Base-by-base conservation (phyloP, 2,113 vertebrate genomes). In the Mesocricetus auratus region DNA sequence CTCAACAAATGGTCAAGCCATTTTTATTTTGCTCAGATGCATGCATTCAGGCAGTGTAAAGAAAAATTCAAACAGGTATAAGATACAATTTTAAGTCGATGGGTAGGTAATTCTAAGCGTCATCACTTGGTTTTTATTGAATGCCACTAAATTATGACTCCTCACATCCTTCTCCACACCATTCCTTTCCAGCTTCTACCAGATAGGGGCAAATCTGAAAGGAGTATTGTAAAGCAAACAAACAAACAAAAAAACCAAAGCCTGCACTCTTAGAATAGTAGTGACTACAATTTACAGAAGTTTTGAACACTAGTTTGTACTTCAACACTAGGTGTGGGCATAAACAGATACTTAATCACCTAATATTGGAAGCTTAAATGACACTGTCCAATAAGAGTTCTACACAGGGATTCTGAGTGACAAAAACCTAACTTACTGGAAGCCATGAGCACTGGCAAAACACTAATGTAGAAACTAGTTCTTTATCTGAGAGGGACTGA, bases 121-220 rank as follows among this genome's bases (percentile, higher is more conserved):
- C 31, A 2, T 64, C 5, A 5, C 21, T 92, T 87, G 36, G 1
- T 8, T 42, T 47, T 42, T 47, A 1, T 4, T 53, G 56, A 87
- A 36, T 0, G 33, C 4, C 33, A 3, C 56, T 21, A 7, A 81
- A 13, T 33, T 7, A 50, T 26, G 6, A 39, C 13, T n/a, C 2
- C 33, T 5, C 4, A 15, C 1, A 4, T 2, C 7, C 17, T 5
- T 26, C 21, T 33, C 36, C 16, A 17, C 36, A 1, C 11, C 2
- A 19, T 17, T 29, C 17, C 16, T 31, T 79, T 56, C 3, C 17
- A 7, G 4, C 26, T 7, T 33, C 36, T 39, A 31, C 73, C 1
- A 86, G 36, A 86, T 10, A 8, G 1, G 21, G 0, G 15, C 5
- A 64, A 81, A 39, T 53, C 24, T 8, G 39, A 69, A 42, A 53